Evolutionary conservation across 1,140 invertebrate genomes (phyloP), one percentile per base, ranked within the genome.

Genomic region (Leptopilina boulardi): DNA sequence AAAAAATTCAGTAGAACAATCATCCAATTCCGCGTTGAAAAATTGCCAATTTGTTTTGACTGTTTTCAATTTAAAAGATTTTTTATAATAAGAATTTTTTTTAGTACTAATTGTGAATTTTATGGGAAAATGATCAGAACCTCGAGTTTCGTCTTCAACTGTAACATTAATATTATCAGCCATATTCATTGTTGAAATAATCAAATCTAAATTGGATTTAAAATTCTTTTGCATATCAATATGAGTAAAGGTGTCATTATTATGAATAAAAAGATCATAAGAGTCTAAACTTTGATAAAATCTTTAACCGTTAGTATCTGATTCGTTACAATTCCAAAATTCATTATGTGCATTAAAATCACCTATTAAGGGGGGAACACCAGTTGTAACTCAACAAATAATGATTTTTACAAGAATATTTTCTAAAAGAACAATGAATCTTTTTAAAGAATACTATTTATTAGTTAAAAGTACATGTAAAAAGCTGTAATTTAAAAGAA

Each of bases 11-110:
- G 54, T 0, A 15, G 26, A 23, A 5, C 2, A 1, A 59, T 59
- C 21, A 11, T 59, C 18, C 1, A 59, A 10, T 21, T 59, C 19
- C 19, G 19, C 11, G 1, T 6, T 21, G 11, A 59, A 59, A 1
- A 1, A 11, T 5, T 59, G 19, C 54, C 54, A 59, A 13, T 26
- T 23, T 59, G 54, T 59, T 23, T 56, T 19, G 21, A 56, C 6
- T 6, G 18, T 56, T 19, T 23, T 56, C 19, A 75, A 34, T 56
- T 78, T 73, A 56, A 77, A 77, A 18, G n/a, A 73, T 66, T 66
- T 73, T 73, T 74, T 41, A 3, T 56, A 30, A 41, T 74, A 74
- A 18, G 2, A 59, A 5, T 47, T 70, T 51, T 66, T 77, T 19
- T 56, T n/a, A 2, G 19, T 23, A 38, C 5, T 59, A 15, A 74